Base-by-base conservation (phyloP, 2,113 vertebrate species). In the Sceloporus undulatus region DNA sequence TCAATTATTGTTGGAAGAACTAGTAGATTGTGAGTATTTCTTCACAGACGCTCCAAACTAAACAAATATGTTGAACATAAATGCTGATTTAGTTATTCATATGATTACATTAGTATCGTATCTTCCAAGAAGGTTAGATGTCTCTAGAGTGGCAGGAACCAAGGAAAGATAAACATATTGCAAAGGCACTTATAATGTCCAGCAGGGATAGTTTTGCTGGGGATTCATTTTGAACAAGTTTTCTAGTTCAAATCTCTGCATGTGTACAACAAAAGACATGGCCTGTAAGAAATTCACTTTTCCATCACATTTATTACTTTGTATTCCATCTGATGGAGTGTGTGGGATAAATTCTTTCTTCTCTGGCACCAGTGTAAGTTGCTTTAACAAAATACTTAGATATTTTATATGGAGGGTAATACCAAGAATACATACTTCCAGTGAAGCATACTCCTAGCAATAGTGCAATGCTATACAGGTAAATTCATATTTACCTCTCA, bases 101-200 rank as follows among this genome's bases (percentile, higher is more conserved):
- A 80, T 85, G 59, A 0, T 80, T 91, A 89, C 80, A 76, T 65
- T 5, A 8, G 75, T 71, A 79, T 88, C 85, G 73, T 84, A 86
- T 84, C 84, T 90, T 88, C 82, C 62, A 89, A 83, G 65, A 84
- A 86, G 56, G 87, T 91, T 93, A 81, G 81, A 83, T 11, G 9
- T 91, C 92, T 94, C 91, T 88, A 90, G 88, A 83, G 88, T 75
- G 9, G 27, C 77, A 90, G 89, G 71, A 92, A 90, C 92, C 81
- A 52, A 7, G 88, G 85, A 88, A 62, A 90, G 71, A 90, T 80
- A 92, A 92, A 94, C 91, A 89, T 82, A 83, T 89, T 89, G 85
- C 87, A 90, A 85, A 92, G 90, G 62, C 34, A 71, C 85, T 91
- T 82, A 84, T 91, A 86, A 66, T 91, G 83, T 91, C 90, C 91